Percentiles rank a stretch among this genome's conserved stretches.
phyloP scores from a whole-genome alignment of 2,113 vertebrate genomes.

The Oncorhynchus tshawytscha region DNA sequence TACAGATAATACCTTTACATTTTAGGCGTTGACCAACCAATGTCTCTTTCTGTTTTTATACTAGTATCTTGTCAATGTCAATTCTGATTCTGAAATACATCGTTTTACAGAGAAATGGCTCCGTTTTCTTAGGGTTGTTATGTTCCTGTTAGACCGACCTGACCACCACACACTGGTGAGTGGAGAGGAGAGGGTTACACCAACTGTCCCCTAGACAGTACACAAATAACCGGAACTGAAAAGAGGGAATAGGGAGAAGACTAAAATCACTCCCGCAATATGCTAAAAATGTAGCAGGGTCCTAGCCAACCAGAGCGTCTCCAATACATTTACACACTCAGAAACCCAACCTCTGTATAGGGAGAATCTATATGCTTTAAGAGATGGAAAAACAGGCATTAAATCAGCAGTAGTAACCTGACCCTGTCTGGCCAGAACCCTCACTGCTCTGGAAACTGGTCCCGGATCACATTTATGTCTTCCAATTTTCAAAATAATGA shows the following conservation, averaged over 20 bases:
- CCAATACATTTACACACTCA: constrained; percentile 15
- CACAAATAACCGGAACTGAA: not conserved
- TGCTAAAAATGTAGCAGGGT: constrained; percentile 16
- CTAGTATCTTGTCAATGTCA: constrained; percentile 47
- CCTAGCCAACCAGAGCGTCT: not conserved
- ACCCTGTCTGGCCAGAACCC: constrained; percentile 27
- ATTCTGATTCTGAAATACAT: constrained; percentile 20
- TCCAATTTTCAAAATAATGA: constrained; percentile 56
- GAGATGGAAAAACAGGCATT: constrained; percentile 53
- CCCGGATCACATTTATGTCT: constrained; percentile 66
- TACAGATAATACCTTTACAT: constrained; percentile 37
- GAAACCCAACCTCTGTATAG: not conserved
- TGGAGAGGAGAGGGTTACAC: constrained; percentile 12
- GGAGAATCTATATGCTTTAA: constrained; percentile 33
- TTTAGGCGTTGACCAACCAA: constrained; percentile 36
- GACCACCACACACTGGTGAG: not conserved
- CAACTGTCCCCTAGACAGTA: constrained; percentile 4
- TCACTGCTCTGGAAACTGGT: constrained; percentile 16
- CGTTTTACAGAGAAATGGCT: constrained; percentile 25
- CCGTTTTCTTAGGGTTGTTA: constrained; percentile 15
- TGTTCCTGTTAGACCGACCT: constrained; percentile 1
- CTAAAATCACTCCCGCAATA: constrained; percentile 20
- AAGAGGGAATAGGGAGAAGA: not conserved
- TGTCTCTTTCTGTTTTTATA: constrained; percentile 43
- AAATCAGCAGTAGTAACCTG: constrained; percentile 29